Percentiles rank a stretch among this genome's conserved stretches.
Conservation (phyloP, 2,113 vertebrate genomes). For the Mastomys natalensis region DNA sequence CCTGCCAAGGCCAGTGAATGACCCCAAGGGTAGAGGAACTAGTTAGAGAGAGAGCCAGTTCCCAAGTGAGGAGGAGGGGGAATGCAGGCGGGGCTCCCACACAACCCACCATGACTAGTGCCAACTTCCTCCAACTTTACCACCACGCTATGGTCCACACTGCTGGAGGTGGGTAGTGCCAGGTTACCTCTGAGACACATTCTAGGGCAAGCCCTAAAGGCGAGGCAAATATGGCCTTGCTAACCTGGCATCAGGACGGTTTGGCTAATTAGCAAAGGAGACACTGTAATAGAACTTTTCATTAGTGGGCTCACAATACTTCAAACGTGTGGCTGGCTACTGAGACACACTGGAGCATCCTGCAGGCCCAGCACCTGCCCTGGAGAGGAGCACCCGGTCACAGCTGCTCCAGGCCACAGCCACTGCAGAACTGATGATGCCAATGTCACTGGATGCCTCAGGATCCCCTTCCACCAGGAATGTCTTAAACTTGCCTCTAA, state of each 20-base stretch:
- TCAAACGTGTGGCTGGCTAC: neutral
- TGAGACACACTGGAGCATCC: no score
- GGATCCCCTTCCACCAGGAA: neutral
- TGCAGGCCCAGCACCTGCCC: neutral
- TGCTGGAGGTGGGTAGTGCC: neutral
- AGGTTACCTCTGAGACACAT: neutral
- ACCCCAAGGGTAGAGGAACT: no score
- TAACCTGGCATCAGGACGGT: neutral
- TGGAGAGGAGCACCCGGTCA: neutral
- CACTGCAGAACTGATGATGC: no score
- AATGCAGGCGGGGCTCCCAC: neutral
- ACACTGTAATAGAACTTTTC: no score
- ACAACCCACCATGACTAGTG: neutral
- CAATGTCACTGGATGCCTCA: neutral
- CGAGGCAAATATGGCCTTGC: neutral
- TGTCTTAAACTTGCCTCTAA: neutral
- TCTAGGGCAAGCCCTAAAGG: neutral
- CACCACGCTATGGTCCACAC: neutral
- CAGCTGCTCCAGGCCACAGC: neutral
- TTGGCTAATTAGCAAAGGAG: neutral
- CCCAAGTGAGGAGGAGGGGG: no score
- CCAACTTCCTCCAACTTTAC: neutral
- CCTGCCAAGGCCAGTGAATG: neutral
- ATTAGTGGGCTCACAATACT: no score
- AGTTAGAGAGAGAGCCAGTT: neutral